Percentiles rank a stretch among this genome's conserved stretches.
These are phyloP conservation scores for Argyrosomus japonicus DNA, from an alignment of 2,113 vertebrate genomes.

Conservation along the genomic window DNA sequence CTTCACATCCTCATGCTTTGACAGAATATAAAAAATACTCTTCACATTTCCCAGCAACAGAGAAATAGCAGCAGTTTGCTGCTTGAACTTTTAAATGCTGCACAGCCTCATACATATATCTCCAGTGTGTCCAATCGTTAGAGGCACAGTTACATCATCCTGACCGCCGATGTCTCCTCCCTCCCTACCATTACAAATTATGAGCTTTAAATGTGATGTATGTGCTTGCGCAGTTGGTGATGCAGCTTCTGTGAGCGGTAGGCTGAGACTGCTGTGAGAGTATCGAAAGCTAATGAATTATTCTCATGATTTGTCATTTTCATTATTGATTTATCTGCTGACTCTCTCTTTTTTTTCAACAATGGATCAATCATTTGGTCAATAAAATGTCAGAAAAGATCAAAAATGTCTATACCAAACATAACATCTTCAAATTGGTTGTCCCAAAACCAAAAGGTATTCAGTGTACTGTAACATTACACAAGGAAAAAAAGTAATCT, in stretches of 20 bases:
- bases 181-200: not conserved
- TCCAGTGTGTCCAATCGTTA: not conserved
- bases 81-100: not conserved
- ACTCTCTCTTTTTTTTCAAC: not conserved
- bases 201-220: not conserved
- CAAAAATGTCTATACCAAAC: too few relatives aligned
- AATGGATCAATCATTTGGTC: not conserved
- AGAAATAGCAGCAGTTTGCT: constrained; percentile 2
- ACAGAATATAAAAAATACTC: not conserved
- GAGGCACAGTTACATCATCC: constrained; percentile 4
- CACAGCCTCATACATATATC: not conserved
- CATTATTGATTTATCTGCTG: not conserved
- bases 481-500: too few relatives aligned
- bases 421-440: not conserved
- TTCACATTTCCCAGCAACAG: not conserved
- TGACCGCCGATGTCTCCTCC: not conserved
- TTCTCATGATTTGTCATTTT: not conserved
- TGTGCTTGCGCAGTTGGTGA: not conserved
- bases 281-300: not conserved
- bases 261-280: not conserved
- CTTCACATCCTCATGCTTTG: constrained; percentile 8
- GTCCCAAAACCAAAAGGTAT: not conserved
- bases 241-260: not conserved
- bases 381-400: not conserved
- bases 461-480: too few relatives aligned